These are phyloP conservation scores for Sparidentex hasta DNA, from an alignment of 2,797 vertebrate species.

Conservation along the genomic window DNA sequence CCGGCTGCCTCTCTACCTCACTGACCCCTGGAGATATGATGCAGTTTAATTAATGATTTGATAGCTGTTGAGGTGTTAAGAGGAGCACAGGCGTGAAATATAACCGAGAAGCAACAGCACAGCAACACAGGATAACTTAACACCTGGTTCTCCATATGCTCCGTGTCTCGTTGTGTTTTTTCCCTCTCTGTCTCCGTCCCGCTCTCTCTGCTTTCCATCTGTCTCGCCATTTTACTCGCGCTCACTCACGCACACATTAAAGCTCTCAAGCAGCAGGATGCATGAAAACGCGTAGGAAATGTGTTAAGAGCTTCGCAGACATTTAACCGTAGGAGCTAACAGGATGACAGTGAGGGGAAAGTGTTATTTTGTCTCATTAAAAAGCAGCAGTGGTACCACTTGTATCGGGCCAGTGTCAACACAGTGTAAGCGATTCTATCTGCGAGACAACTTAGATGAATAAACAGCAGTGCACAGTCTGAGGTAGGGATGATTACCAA, in stretches of 20 bases:
- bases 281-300: constrained; percentile 2
- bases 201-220: constrained; percentile 46
- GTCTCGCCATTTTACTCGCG: constrained; percentile 6
- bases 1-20: constrained; percentile 12
- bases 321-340: constrained; percentile 24
- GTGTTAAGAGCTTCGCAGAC: constrained; percentile 12
- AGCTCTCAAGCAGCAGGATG: constrained; percentile 2
- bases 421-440: constrained; percentile 47
- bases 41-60: constrained; percentile 55
- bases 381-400: constrained; percentile 44
- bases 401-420: constrained; percentile 41
- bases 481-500: constrained; percentile 38
- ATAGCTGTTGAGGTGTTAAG: constrained; percentile 45
- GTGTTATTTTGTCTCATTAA: constrained; percentile 47
- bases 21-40: constrained; percentile 30
- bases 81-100: constrained; percentile 16
- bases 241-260: constrained; percentile 4
- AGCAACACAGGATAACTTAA: constrained; percentile 22
- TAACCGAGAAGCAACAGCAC: constrained; percentile 3
- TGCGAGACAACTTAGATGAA: constrained; percentile 36
- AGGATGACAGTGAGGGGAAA: constrained; percentile 1
- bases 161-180: constrained; percentile 20
- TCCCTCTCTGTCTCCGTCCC: constrained; percentile 28
- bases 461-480: constrained; percentile 24
- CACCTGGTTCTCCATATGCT: constrained; percentile 58